Conservation (phyloP, 2,888 invertebrate species). For the Xestobium rufovillosum region DNA sequence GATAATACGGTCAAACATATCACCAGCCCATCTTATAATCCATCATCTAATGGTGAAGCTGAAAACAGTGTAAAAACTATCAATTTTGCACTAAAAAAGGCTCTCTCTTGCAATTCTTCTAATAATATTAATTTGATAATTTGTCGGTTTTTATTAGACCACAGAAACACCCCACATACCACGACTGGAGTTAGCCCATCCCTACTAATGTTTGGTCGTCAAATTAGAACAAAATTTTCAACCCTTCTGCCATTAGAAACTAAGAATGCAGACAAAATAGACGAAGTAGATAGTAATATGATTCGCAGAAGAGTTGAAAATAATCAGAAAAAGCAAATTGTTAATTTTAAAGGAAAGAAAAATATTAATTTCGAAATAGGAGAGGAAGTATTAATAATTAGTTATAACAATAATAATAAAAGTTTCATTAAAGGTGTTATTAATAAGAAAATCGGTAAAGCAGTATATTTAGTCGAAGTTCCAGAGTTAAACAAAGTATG, state of each 20-base stretch:
- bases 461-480: slow-evolving; percentile 1
- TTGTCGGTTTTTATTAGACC: slow-evolving; percentile 19
- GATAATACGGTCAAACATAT: slow-evolving; percentile 19
- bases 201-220: slow-evolving; percentile 15
- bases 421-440: slow-evolving; percentile 8
- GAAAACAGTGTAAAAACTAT: slow-evolving; percentile 22
- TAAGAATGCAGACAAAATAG: no score
- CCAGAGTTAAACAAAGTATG: slow-evolving; percentile 6
- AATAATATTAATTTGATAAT: slow-evolving; percentile 15
- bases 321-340: slow-evolving; percentile 13
- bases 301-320: slow-evolving; percentile 12
- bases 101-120: slow-evolving; percentile 10
- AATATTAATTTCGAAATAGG: slow-evolving; percentile 10
- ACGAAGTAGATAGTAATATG: no score
- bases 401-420: slow-evolving; percentile 16
- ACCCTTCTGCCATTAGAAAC: no score
- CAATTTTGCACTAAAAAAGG: slow-evolving; percentile 19
- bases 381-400: slow-evolving; percentile 15
- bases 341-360: slow-evolving; percentile 10
- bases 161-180: slow-evolving; percentile 16
- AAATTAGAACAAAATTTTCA: slow-evolving; percentile 11
- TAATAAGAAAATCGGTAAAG: slow-evolving; percentile 10
- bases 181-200: slow-evolving; percentile 16
- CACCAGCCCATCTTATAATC: slow-evolving; percentile 16
- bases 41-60: slow-evolving; percentile 21